Evolutionary conservation across 2,113 vertebrate species (phyloP).

Genomic region (Stigmatopora argus): DNA sequence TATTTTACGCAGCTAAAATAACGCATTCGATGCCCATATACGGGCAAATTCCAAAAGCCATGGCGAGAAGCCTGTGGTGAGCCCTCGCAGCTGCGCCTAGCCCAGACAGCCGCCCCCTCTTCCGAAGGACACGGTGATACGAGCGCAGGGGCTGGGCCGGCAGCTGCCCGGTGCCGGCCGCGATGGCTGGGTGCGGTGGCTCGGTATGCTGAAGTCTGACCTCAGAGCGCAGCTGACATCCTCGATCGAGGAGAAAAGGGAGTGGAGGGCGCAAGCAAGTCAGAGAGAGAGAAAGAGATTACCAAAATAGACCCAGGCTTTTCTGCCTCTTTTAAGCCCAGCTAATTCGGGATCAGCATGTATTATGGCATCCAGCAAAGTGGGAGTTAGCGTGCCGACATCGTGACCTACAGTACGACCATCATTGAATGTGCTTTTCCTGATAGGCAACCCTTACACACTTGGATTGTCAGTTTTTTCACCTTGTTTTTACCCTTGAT

Average conservation of each 20-base stretch:
- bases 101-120: slow-evolving; percentile 48
- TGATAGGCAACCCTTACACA: background rate
- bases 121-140: slow-evolving; percentile 45
- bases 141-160: slow-evolving; percentile 49
- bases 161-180: slow-evolving; percentile 59
- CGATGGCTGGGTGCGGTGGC: slow-evolving; percentile 36
- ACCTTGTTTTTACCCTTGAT: slow-evolving; percentile 12
- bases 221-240: slow-evolving; percentile 64
- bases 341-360: slow-evolving; percentile 59
- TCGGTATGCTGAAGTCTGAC: slow-evolving; percentile 58
- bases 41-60: slow-evolving; percentile 2
- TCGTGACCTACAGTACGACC: slow-evolving; percentile 50
- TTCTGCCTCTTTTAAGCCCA: slow-evolving; percentile 48
- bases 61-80: slow-evolving; percentile 17
- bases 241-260: slow-evolving; percentile 30
- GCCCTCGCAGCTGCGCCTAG: slow-evolving; percentile 53
- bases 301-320: slow-evolving; percentile 55
- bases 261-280: slow-evolving; percentile 21
- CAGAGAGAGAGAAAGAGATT: slow-evolving; percentile 28
- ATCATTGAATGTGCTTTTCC: slow-evolving; percentile 6
- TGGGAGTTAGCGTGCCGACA: slow-evolving; percentile 11
- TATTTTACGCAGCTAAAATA: slow-evolving; percentile 5
- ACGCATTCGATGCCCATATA: background rate
- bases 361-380: slow-evolving; percentile 38
- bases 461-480: background rate